Evolutionary conservation across 2,888 invertebrate species (phyloP).

Genomic region (Smittia aterrima): DNA sequence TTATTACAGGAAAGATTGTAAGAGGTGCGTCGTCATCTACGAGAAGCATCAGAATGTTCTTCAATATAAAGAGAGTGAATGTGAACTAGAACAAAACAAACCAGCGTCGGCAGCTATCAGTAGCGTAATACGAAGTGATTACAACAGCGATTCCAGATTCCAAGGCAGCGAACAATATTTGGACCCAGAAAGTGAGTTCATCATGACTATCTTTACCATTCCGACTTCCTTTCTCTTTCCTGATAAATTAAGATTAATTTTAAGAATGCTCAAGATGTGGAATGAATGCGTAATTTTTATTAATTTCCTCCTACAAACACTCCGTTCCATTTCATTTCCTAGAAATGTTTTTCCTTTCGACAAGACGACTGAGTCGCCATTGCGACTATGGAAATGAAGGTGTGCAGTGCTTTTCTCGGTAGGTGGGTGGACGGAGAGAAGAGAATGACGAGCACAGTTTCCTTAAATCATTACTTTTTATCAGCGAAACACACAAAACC

Average conservation of each 20-base stretch:
- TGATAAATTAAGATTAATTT: constrained; percentile 41
- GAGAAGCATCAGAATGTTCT: constrained; percentile 92
- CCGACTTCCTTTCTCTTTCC: background rate
- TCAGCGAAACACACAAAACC: background rate
- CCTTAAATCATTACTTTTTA: constrained; percentile 30
- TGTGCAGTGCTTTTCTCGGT: too few species aligned
- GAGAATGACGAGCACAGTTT: constrained; percentile 19
- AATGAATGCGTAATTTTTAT: constrained; percentile 40
- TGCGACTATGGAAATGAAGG: too few species aligned
- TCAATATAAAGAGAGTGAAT: constrained; percentile 98
- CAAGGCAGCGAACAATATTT: constrained; percentile 32
- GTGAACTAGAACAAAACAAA: constrained; percentile 48
- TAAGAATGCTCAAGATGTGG: constrained; percentile 23
- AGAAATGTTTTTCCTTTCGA: background rate
- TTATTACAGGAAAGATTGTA: constrained; percentile 57
- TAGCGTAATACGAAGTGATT: constrained; percentile 35
- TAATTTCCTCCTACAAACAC: constrained; percentile 29
- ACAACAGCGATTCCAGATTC: constrained; percentile 28
- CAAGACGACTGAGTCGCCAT: background rate
- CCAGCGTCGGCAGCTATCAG: constrained; percentile 37
- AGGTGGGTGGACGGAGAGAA: background rate
- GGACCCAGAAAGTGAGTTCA: constrained; percentile 19
- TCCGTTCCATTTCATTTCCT: background rate
- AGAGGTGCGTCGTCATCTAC: constrained; percentile 92
- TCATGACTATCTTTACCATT: background rate